Conservation (phyloP, 2,888 invertebrate species). For the Ormia ochracea region DNA sequence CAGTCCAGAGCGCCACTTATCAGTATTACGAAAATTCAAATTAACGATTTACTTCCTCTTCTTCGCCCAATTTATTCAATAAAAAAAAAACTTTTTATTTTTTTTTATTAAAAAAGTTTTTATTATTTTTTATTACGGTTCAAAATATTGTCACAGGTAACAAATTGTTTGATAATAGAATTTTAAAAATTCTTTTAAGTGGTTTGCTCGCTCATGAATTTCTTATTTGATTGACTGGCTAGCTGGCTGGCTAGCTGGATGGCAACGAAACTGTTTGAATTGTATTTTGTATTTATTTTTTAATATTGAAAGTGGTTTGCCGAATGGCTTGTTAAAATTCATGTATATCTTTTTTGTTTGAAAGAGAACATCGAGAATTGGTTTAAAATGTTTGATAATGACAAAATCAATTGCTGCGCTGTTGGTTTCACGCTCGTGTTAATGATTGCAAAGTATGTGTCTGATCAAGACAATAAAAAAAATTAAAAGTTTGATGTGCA, state of each 20-base stretch:
- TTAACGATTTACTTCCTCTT: conserved; percentile 45
- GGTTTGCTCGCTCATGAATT: neutral
- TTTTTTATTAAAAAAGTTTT: too few relatives aligned
- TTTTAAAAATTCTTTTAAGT: conserved; percentile 19
- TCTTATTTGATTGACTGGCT: neutral
- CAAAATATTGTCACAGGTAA: conserved; percentile 26
- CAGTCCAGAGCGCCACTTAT: conserved; percentile 9
- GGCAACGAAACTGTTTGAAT: neutral
- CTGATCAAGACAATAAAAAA: conserved; percentile 55
- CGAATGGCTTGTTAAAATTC: conserved; percentile 11
- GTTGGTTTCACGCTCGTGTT: neutral
- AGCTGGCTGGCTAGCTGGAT: too few relatives aligned
- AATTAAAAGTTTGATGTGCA: conserved; percentile 70
- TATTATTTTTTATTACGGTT: neutral
- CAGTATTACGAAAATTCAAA: conserved; percentile 15
- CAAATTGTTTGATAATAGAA: conserved; percentile 36
- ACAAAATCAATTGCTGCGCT: neutral
- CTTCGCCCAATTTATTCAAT: neutral
- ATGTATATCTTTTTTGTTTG: neutral
- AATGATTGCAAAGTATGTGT: neutral
- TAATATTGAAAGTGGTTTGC: conserved; percentile 7
- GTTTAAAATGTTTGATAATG: conserved; percentile 1
- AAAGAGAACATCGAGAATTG: neutral
- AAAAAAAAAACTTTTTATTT: too few relatives aligned
- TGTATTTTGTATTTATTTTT: too few relatives aligned